Base-by-base conservation (phyloP, 1,140 invertebrate genomes). In the Drosophila sucinea region DNA sequence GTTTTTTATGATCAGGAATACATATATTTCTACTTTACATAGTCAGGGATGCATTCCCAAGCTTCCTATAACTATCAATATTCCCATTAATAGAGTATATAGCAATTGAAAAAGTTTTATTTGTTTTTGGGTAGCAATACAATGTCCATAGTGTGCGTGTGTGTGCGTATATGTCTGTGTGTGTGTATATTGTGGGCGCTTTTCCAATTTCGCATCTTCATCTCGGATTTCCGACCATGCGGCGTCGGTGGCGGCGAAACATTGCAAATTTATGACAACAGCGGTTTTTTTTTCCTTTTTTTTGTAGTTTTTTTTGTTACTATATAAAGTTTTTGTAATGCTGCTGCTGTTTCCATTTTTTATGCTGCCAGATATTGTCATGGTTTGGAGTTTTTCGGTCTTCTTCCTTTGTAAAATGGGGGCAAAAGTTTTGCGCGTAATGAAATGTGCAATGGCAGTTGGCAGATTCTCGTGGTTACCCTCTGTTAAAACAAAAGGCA, bases 161-260 rank as follows among this genome's bases (percentile, higher is more conserved):
- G 1, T 27, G n/a, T 51, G 44, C 7, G 44, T 10, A 4, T 27
- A 10, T 27, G 2, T 27, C 6, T 25, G 7, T 51, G 44, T 54
- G 60, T 67, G n/a, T 67, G 23, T 44, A 29, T 62, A 10, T 54
- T 63, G 44, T 60, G 75, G 75, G 71, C 75, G 75, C 58, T 57
- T 70, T 77, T 77, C 75, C 75, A 77, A 77, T 77, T 77, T 74
- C 71, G 66, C 71, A 63, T 74, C 71, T 70, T 44, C 71, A 63
- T 74, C 71, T 70, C 41, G 44, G 54, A 73, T 70, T 77, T 77
- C 75, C 75, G 67, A 51, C 47, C 60, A 64, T 44, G 70, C 74
- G 56, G 56, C 56, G 56, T 51, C 44, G 32, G 56, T 57, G 56
- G 56, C 56, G 30, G 30, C 56, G 56, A 33, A 33, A 57, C 56